Evolutionary conservation across 2,797 vertebrate genomes (phyloP).

Genomic region (Ataeniobius toweri): DNA sequence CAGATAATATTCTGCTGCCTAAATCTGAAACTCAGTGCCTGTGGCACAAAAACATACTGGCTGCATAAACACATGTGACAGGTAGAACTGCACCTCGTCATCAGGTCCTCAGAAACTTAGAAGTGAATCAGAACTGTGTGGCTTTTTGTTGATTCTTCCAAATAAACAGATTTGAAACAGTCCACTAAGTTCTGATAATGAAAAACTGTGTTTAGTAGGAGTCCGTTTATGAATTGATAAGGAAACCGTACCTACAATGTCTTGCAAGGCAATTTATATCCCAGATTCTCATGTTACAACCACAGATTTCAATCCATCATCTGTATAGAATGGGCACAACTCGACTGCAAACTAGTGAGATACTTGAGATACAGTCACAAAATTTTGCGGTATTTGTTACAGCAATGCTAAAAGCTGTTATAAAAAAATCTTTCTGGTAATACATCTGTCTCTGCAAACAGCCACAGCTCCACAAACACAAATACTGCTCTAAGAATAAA

Average conservation of each 20-base stretch:
- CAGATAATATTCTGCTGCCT: slow-evolving; percentile 42
- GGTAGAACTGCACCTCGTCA: slow-evolving; percentile 26
- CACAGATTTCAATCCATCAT: not conserved
- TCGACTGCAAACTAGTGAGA: not conserved
- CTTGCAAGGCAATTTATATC: not conserved
- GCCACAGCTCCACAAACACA: not conserved
- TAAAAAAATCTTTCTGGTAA: not conserved
- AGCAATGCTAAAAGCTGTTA: no score
- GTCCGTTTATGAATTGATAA: slow-evolving; percentile 27
- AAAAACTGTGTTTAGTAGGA: not conserved
- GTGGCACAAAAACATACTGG: slow-evolving; percentile 32
- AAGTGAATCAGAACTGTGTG: slow-evolving; percentile 19
- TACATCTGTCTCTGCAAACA: not conserved
- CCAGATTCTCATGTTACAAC: not conserved
- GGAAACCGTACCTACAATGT: not conserved
- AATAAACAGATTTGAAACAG: slow-evolving; percentile 17
- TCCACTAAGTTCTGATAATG: not conserved
- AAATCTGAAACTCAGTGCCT: slow-evolving; percentile 31
- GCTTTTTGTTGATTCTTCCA: slow-evolving; percentile 1
- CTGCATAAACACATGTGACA: slow-evolving; percentile 40
- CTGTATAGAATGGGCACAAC: not conserved
- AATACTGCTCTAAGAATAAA: not conserved
- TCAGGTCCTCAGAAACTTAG: slow-evolving; percentile 9
- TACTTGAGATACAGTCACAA: no score
- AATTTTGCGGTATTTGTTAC: no score